Conservation (phyloP, 1,140 invertebrate genomes). For the Solen grandis region DNA sequence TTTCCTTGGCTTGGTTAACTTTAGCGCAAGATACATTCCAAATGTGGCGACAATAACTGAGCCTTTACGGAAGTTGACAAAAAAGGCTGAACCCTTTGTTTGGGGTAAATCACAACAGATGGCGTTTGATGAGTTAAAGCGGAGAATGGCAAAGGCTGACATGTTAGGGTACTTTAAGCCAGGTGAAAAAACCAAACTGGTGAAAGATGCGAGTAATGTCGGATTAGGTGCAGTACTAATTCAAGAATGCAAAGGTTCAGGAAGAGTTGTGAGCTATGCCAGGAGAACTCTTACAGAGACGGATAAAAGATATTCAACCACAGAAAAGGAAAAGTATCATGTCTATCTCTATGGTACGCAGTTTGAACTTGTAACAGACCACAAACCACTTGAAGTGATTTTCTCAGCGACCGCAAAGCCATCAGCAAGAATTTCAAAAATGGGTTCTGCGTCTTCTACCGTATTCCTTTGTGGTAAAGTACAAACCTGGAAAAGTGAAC, state of each 20-base stretch:
- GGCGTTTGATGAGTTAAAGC: conserved; percentile 44
- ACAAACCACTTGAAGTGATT: conserved; percentile 71
- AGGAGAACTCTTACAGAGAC: conserved; percentile 7
- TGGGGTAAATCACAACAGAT: conserved; percentile 47
- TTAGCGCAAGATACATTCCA: conserved; percentile 49
- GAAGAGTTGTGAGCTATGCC: conserved; percentile 11
- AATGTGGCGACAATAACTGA: conserved; percentile 57
- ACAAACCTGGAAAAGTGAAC: conserved; percentile 52
- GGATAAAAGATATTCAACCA: conserved; percentile 75
- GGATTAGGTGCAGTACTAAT: conserved; percentile 62
- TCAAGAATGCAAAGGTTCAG: conserved; percentile 51
- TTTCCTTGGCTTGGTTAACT: conserved; percentile 61
- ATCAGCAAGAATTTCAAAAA: conserved; percentile 61
- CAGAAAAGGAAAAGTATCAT: conserved; percentile 81
- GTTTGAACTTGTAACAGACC: conserved; percentile 78
- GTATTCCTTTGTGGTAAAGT: conserved; percentile 55
- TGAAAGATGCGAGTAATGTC: conserved; percentile 56
- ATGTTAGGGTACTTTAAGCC: conserved; percentile 31
- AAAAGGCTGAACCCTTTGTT: conserved; percentile 46
- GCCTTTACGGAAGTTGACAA: conserved; percentile 48
- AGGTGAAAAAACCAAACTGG: conserved; percentile 25
- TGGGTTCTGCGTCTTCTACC: conserved; percentile 64
- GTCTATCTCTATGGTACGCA: conserved; percentile 79
- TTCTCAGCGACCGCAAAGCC: conserved; percentile 52
- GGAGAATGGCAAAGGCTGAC: conserved; percentile 8